These are phyloP conservation scores for Lepidurus apus DNA, from an alignment of 1,140 invertebrate species.

Conservation along the genomic window DNA sequence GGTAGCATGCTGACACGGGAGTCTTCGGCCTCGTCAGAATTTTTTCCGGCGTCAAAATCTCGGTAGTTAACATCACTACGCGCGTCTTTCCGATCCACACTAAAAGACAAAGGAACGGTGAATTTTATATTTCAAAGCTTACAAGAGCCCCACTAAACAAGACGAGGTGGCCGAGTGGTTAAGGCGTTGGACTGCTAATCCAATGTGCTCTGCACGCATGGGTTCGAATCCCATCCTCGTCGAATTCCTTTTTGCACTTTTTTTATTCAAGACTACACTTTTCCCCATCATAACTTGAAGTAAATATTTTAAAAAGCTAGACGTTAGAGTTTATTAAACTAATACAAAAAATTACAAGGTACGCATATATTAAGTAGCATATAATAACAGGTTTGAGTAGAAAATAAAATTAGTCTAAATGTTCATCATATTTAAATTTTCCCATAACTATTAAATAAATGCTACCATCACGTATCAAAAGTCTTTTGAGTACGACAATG, in stretches of 20 bases:
- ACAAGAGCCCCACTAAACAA: background rate
- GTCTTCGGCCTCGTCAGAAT: background rate
- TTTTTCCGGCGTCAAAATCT: background rate
- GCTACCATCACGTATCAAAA: no score
- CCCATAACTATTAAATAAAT: no score
- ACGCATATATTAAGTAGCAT: background rate
- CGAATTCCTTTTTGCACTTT: slow-evolving; percentile 37
- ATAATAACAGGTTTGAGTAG: no score
- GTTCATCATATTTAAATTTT: no score
- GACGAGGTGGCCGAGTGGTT: slow-evolving; percentile 52
- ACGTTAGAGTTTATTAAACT: no score
- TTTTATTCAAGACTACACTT: background rate
- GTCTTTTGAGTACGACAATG: no score
- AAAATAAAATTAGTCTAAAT: no score
- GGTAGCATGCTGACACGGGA: background rate
- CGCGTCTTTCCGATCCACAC: no score
- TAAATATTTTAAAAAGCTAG: no score
- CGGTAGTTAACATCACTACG: background rate
- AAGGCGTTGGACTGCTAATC: slow-evolving; percentile 52
- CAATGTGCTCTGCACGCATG: slow-evolving; percentile 50
- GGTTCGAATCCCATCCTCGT: slow-evolving; percentile 51
- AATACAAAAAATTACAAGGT: background rate
- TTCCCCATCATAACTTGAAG: no score
- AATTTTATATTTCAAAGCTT: background rate
- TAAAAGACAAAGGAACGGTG: no score